A percentile compares a stretch with the other conserved stretches of the same genome.
Evolutionary conservation across 1,140 invertebrate genomes (phyloP).

Genomic region (Pogonus chalceus): DNA sequence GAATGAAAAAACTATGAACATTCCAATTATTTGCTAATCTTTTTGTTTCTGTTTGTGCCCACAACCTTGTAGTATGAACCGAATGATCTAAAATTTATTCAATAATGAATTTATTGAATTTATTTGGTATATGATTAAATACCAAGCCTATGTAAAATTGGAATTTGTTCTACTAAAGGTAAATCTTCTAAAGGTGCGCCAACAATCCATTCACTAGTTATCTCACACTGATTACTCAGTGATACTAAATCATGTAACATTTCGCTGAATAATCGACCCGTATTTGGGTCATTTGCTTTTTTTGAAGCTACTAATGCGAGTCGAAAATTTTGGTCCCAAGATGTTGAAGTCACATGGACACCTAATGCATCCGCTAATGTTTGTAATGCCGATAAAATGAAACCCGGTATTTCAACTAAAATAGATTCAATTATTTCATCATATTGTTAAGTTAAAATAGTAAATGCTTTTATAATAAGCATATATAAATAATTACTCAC

Average conservation of each 20-base stretch:
- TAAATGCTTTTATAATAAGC: no score
- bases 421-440: no score
- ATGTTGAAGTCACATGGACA: conserved; percentile 58
- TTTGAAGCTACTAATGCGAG: conserved; percentile 35
- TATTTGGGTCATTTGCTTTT: conserved; percentile 21
- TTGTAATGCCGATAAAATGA: conserved; percentile 54
- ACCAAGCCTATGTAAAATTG: conserved; percentile 63
- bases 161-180: conserved; percentile 68
- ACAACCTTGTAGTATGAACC: conserved; percentile 61
- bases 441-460: no score
- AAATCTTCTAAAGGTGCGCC: conserved; percentile 56
- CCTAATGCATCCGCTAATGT: conserved; percentile 64
- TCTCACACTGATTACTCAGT: conserved; percentile 57
- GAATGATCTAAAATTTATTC: conserved; percentile 51
- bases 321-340: conserved; percentile 65
- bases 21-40: conserved; percentile 62
- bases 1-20: conserved; percentile 43
- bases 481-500: no score
- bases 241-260: conserved; percentile 51
- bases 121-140: no score
- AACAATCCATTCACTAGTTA: conserved; percentile 51
- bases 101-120: not conserved
- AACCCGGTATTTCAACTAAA: conserved; percentile 47
- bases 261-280: conserved; percentile 49
- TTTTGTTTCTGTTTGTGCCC: conserved; percentile 57